These are phyloP conservation scores for Anabacerthia variegaticeps DNA, from an alignment of 2,797 vertebrate species.

Conservation along the genomic window DNA sequence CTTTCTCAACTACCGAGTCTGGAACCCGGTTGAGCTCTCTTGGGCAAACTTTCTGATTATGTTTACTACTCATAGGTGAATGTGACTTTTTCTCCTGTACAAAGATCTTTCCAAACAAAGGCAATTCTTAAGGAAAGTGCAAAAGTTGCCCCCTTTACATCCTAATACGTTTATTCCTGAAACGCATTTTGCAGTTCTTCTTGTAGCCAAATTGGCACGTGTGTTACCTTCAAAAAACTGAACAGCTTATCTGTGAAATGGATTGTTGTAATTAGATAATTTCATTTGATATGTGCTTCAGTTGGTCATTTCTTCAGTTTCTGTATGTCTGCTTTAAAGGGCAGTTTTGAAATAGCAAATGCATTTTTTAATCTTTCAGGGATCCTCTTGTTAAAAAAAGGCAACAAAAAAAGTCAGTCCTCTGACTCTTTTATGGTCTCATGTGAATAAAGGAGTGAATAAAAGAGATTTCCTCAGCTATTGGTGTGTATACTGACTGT, in stretches of 20 bases:
- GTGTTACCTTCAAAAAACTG: neutral
- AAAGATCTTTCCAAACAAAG: neutral
- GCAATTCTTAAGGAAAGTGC: neutral
- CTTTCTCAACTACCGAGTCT: neutral
- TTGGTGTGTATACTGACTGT: neutral
- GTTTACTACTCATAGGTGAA: neutral
- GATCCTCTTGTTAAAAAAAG: neutral
- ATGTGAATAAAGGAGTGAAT: neutral
- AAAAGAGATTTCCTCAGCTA: neutral
- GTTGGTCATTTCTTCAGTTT: neutral
- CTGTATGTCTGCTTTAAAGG: neutral
- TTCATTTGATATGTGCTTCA: neutral
- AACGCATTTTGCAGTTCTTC: neutral
- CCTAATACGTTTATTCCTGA: neutral
- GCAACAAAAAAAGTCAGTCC: neutral
- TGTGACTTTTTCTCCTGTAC: neutral
- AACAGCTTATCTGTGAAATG: neutral
- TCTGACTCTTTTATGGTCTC: neutral
- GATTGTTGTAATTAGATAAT: neutral
- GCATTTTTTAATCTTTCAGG: neutral
- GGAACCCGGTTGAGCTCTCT: fast-evolving
- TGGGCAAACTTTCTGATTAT: neutral
- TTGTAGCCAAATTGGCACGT: neutral
- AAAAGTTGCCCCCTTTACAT: neutral
- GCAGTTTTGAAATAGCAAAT: neutral